Conservation (phyloP, 2,113 vertebrate genomes). For the Channa argus region DNA sequence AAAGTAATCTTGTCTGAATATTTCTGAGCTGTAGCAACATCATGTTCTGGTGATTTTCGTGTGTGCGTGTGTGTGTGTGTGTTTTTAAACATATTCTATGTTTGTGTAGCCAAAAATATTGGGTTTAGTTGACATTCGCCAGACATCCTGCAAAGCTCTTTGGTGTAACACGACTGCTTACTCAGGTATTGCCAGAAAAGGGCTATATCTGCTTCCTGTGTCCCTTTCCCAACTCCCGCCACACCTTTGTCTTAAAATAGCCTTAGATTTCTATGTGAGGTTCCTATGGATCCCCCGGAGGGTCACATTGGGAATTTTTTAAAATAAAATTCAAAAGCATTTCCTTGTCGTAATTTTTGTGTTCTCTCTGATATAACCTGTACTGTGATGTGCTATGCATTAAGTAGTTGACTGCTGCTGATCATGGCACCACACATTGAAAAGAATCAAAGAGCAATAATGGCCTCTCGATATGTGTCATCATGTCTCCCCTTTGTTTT, state of each 20-base stretch:
- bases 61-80: constrained; percentile 10
- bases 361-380: too few species aligned
- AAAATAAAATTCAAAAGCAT: too few species aligned
- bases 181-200: constrained; percentile 80
- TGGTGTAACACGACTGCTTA: constrained; percentile 66
- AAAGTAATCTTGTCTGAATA: constrained; percentile 14
- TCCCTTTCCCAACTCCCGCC: constrained; percentile 31
- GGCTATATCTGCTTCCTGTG: constrained; percentile 76
- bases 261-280: constrained; percentile 68
- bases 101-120: constrained; percentile 48
- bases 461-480: too few species aligned
- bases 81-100: constrained; percentile 9
- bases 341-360: too few species aligned
- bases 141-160: constrained; percentile 20
- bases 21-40: constrained; percentile 38
- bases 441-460: too few species aligned
- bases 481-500: too few species aligned
- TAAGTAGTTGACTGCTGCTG: too few species aligned
- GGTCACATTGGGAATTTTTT: too few species aligned
- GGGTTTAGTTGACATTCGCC: constrained; percentile 31
- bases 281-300: constrained; percentile 8
- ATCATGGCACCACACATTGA: too few species aligned
- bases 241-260: constrained; percentile 80
- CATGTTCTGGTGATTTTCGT: neutral
- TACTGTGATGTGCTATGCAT: too few species aligned